Percentiles rank a stretch among this genome's conserved stretches.
phyloP scores from a whole-genome alignment of 2,797 vertebrate genomes.

The Eulemur mongoz region DNA sequence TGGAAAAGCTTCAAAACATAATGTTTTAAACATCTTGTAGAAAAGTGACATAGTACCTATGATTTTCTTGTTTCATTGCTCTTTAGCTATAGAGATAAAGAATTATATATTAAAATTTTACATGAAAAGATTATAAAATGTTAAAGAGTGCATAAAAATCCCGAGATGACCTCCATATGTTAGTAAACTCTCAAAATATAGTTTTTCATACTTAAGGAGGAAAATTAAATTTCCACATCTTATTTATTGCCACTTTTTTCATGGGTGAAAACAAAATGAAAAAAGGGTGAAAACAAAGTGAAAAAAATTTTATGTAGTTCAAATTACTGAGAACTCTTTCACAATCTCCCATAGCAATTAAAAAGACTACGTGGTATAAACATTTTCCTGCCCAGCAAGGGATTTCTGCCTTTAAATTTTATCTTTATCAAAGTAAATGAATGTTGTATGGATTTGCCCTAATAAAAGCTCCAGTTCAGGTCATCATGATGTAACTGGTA shows the following conservation, averaged over 20 bases:
- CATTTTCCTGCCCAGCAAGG: conserved; percentile 1
- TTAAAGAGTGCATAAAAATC: conserved; percentile 77
- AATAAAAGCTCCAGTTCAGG: background rate
- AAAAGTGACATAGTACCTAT: background rate
- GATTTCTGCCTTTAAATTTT: conserved; percentile 52
- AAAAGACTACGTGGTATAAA: conserved; percentile 25
- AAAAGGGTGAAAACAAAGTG: conserved; percentile 49
- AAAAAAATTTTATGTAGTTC: conserved; percentile 49
- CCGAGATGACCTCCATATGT: conserved; percentile 68
- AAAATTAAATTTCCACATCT: conserved; percentile 51
- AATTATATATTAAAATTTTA: conserved; percentile 47
- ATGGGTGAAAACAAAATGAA: conserved; percentile 53
- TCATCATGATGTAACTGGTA: background rate
- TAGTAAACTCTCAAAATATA: conserved; percentile 73
- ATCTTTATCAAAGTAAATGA: conserved; percentile 50
- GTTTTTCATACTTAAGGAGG: background rate
- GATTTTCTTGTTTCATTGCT: conserved; percentile 55
- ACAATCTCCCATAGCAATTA: conserved; percentile 61
- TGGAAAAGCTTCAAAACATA: background rate
- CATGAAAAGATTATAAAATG: conserved; percentile 69
- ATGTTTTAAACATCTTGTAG: conserved; percentile 24
- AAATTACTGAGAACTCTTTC: conserved; percentile 56
- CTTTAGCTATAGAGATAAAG: conserved; percentile 63
- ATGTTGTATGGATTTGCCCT: background rate
- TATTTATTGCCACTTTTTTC: conserved; percentile 67